Evolutionary conservation across 1,140 invertebrate species (phyloP).

Genomic region (Steinernema feltiae): DNA sequence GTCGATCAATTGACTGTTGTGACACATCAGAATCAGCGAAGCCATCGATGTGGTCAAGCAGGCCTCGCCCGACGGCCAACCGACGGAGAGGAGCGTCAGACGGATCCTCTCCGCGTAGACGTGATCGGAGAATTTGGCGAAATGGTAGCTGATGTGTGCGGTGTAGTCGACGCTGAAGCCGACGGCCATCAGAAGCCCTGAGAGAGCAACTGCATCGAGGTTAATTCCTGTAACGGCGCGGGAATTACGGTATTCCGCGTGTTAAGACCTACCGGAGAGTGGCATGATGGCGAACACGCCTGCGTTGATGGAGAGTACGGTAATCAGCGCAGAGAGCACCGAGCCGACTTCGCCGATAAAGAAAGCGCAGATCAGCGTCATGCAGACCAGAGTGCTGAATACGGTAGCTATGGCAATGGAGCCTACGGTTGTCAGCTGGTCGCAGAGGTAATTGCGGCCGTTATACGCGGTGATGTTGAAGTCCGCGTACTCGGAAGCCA

Average conservation of each 20-base stretch:
- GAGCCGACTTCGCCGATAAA: slow-evolving; percentile 57
- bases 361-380: slow-evolving; percentile 53
- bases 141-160: slow-evolving; percentile 54
- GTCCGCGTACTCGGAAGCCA: not conserved
- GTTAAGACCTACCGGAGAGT: slow-evolving; percentile 47
- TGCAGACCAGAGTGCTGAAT: slow-evolving; percentile 52
- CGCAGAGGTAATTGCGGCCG: slow-evolving; percentile 10
- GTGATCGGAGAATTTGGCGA: slow-evolving; percentile 61
- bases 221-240: not conserved
- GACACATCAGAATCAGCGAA: slow-evolving; percentile 73
- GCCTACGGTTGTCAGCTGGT: slow-evolving; percentile 53
- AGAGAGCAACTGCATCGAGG: slow-evolving; percentile 57
- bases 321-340: slow-evolving; percentile 48
- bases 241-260: not conserved
- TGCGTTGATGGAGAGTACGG: slow-evolving; percentile 48
- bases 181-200: slow-evolving; percentile 57
- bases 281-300: slow-evolving; percentile 54
- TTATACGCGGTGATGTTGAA: slow-evolving; percentile 15
- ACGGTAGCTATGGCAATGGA: slow-evolving; percentile 55
- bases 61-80: slow-evolving; percentile 83
- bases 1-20: slow-evolving; percentile 77
- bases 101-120: slow-evolving; percentile 72
- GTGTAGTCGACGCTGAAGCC: slow-evolving; percentile 58
- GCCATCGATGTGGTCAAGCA: slow-evolving; percentile 79
- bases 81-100: slow-evolving; percentile 77